Base-by-base conservation (phyloP, 2,888 invertebrate genomes). In the Ecliptopera silaceata region DNA sequence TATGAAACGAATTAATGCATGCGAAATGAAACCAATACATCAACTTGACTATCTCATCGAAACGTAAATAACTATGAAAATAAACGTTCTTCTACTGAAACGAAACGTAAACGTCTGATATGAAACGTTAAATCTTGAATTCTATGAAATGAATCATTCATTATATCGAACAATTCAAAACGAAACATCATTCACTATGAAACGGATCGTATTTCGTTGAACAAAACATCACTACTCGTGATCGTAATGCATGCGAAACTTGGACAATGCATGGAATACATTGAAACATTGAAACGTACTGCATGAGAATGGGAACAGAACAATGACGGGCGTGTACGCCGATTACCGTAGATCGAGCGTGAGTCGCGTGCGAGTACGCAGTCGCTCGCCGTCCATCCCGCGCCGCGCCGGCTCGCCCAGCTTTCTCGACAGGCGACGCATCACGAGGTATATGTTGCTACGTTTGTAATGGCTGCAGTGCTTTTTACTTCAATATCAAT, bases 351-450 rank as follows among this genome's bases (percentile, higher is more conserved):
- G 91, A 82, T 84, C 86, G 79, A 88, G 80, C 72, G 79, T 66
- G 74, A 73, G 61, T 65, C 79, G 64, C 74, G 79, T 80, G 69
- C 77, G 54, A 92, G 94, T 66, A 95, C 95, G 56, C 92, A 61
- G 62, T 11, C 66, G 96, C 61, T 96, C 97, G 59, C 96, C 95
- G n/a, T 98, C 98, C 58, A 98, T 98, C 82, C 97, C 98, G 47
- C 92, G 98, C 55, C 94, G 98, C 60, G 95, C 96, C 70, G 98
- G 98, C 39, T 98, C 98, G 55, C 98, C 98, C 15, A 97, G 97
- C 85, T 98, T 98, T 88, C 92, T 98, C 61, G 98, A 98, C 86
- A 93, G 97, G 71, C 93, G 98, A 57, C 94, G 98, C 70, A 98
- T 98, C 76, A 98, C 98, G 71, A 98, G 98, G 98, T 98, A 94